Base-by-base conservation (phyloP, 2,113 vertebrate genomes). In the Microcebus griseorufus region DNA sequence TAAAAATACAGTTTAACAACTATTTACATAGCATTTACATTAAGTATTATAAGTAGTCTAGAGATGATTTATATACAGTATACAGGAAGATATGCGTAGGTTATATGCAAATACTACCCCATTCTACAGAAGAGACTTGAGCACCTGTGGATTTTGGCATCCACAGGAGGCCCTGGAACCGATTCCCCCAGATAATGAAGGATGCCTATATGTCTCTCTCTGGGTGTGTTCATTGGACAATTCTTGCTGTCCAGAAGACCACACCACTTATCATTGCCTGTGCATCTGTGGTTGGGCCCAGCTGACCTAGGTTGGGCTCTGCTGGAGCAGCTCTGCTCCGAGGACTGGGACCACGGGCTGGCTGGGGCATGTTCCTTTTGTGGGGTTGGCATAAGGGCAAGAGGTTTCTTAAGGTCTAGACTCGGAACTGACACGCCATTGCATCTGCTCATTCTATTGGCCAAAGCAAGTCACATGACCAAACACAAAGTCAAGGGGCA, bases 281-380 rank as follows among this genome's bases (percentile, higher is more conserved):
- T 20, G 73, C 58, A 9, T 17, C 60, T 27, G 60, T 42, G 32
- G 62, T 48, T 53, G 42, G n/a, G 25, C 53, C 70, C 2, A 7
- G 88, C 51, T 83, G 48, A 42, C 17, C 58, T 22, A 9, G 45
- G 55, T 75, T 29, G 39, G 39, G 37, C 42, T 75, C 42, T 13
- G 20, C 82, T 34, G 53, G 72, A 78, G 9, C 2, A 2, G 22
- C 27, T 51, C 39, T 37, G 45, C 39, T 48, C 22, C 25, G 23
- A 0, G 1, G 7, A n/a, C n/a, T 69, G 12, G 42, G 55, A 73
- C 22, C 37, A 29, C 29, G 2, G 0, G 22, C 29, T n/a, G 25
- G 20, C 48, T n/a, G 62, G 39, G 78, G 27, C 27, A n/a, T 14
- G 23, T 62, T 76, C 29, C 69, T 69, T 18, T 64, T 45, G 11